These are phyloP conservation scores for Prionace glauca DNA, from an alignment of 2,797 vertebrate genomes.

Conservation along the genomic window DNA sequence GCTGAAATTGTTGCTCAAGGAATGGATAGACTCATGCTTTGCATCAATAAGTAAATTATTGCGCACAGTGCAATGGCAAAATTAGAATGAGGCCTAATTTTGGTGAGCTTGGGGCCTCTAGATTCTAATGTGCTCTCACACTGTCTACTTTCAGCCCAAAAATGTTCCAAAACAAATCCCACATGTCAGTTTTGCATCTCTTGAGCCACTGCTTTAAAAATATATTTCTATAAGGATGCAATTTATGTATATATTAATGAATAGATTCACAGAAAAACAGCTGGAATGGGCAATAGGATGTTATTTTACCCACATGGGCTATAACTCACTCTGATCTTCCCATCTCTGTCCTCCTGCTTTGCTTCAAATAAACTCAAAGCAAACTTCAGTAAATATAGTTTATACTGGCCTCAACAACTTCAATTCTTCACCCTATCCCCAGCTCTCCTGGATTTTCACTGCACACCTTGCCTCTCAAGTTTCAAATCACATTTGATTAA, in stretches of 20 bases:
- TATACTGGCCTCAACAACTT: background rate
- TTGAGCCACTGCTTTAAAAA: background rate
- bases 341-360: background rate
- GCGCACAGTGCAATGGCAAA: background rate
- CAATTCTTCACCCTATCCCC: background rate
- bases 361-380: background rate
- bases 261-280: background rate
- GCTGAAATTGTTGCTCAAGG: background rate
- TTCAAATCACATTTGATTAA: background rate
- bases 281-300: background rate
- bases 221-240: background rate
- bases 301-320: background rate
- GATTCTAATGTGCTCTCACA: background rate
- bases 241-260: too few relatives aligned
- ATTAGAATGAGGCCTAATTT: background rate
- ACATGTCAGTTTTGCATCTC: background rate
- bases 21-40: background rate
- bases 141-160: background rate
- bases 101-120: background rate
- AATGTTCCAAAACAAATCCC: background rate
- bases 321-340: background rate
- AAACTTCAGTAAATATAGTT: background rate
- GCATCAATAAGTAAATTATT: background rate
- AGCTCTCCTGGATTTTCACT: background rate
- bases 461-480: background rate